Base-by-base conservation (phyloP, 2,888 invertebrate genomes). In the Andrena haemorrhoa region DNA sequence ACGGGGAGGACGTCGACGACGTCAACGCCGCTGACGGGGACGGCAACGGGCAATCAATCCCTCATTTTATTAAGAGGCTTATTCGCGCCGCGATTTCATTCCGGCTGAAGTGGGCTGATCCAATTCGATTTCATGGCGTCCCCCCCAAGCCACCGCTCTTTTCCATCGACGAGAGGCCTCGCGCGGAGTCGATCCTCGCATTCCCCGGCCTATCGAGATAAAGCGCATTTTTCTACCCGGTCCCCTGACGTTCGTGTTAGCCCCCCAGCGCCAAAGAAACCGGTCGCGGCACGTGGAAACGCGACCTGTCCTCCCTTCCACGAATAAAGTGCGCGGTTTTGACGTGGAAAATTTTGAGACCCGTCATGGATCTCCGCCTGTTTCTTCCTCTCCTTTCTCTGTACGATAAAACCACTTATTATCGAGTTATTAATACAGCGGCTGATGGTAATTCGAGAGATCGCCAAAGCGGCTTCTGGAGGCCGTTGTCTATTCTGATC, bases 71-170 rank as follows among this genome's bases (percentile, higher is more conserved):
- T 88, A 86, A 89, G 81, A 84, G 86, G 87, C 82, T 89, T 87
- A 89, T 86, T 87, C 86, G 84, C 84, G 87, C 82, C 83, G 89
- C 87, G 89, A 89, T 88, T 89, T 87, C 86, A 88, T 88, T 88
- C 87, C 85, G 64, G 31, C 73, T 81, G 72, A 87, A 88, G 89
- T 87, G 87, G 87, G 65, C 82, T 79, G 88, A 88, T 88, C 86
- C 89, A 88, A 85, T 88, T 88, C 88, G 88, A 86, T 86, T 86
- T 88, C 82, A 84, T 81, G 76, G 60, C 87, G 76, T 65, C 75
- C 76, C 70, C 70, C 26, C 71, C 72, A 26, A 26, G 68, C 65
- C 53, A 23, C 75, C 56, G 51, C 82, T 75, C 83, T 80, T 77
- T 75, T 72, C 75, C 85, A 75, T 83, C 80, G 68, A 69, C 75